phyloP scores from a whole-genome alignment of 2,888 invertebrate species.

The Zygaena filipendulae region DNA sequence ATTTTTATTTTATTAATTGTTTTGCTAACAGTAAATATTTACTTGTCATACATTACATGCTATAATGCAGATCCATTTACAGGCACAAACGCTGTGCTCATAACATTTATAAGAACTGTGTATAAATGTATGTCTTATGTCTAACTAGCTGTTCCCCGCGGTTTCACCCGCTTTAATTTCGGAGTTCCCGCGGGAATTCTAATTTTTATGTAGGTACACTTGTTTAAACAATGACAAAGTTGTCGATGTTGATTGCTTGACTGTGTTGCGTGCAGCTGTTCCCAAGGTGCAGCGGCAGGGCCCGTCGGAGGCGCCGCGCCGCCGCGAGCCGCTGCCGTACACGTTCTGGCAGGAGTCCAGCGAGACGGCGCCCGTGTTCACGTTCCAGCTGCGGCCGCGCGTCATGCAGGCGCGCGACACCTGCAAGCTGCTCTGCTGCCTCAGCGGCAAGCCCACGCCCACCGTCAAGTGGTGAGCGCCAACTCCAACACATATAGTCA shows the following conservation, averaged over 20 bases:
- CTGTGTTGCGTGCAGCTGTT: conserved; percentile 77
- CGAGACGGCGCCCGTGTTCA: conserved; percentile 95
- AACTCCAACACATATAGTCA: no score
- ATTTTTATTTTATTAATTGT: background rate
- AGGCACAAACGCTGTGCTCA: no score
- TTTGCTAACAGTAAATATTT: background rate
- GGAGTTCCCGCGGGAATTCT: no score
- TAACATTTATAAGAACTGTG: no score
- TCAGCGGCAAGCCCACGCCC: conserved; percentile 94
- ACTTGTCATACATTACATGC: background rate
- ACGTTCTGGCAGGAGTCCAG: conserved; percentile 93
- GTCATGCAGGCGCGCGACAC: conserved; percentile 97
- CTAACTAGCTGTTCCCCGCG: no score
- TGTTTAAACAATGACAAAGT: no score
- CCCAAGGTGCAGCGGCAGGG: conserved; percentile 82
- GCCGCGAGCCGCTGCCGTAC: conserved; percentile 85
- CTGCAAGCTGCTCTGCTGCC: conserved; percentile 97
- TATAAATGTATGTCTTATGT: no score
- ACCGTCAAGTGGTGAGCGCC: conserved; percentile 82
- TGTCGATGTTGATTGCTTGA: no score
- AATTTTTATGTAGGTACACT: no score
- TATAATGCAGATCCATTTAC: no score
- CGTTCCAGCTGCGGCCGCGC: conserved; percentile 97
- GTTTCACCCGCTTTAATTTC: no score
- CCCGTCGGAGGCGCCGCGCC: conserved; percentile 77